phyloP scores from a whole-genome alignment of 2,113 vertebrate species.

The Cryptotis parvus region DNA sequence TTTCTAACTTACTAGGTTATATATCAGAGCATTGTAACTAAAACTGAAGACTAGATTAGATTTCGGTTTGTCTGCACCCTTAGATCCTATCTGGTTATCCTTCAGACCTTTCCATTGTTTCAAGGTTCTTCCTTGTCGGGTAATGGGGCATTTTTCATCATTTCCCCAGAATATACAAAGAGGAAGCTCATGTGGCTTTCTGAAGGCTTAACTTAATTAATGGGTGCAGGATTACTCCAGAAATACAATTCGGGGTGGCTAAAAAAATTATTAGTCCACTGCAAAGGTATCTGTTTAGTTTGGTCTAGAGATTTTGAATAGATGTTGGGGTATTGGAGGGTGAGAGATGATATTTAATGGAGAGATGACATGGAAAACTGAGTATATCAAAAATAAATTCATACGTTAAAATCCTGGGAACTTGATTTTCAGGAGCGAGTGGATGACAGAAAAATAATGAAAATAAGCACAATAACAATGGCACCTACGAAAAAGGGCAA shows the following conservation, averaged over 20 bases:
- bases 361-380: not conserved
- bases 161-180: not conserved
- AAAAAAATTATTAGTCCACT: not conserved
- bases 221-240: not conserved
- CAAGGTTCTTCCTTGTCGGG: not conserved
- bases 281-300: not conserved
- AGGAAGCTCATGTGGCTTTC: not conserved
- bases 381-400: not conserved
- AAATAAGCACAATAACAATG: not conserved
- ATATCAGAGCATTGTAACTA: not conserved
- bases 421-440: slow-evolving; percentile 47
- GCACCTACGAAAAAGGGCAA: not conserved
- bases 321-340: not conserved
- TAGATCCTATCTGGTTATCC: not conserved
- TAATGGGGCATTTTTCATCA: not conserved
- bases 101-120: not conserved
- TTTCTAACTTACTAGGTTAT: not conserved
- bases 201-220: slow-evolving; percentile 3
- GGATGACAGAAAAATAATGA: not conserved
- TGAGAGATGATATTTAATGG: not conserved
- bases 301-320: not conserved
- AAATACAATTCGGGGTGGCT: not conserved
- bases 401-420: not conserved
- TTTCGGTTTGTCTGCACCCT: not conserved
- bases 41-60: not conserved